Percentiles rank a stretch among this genome's conserved stretches.
Conservation (phyloP, 2,888 invertebrate species). For the Melinaea marsaeus region DNA sequence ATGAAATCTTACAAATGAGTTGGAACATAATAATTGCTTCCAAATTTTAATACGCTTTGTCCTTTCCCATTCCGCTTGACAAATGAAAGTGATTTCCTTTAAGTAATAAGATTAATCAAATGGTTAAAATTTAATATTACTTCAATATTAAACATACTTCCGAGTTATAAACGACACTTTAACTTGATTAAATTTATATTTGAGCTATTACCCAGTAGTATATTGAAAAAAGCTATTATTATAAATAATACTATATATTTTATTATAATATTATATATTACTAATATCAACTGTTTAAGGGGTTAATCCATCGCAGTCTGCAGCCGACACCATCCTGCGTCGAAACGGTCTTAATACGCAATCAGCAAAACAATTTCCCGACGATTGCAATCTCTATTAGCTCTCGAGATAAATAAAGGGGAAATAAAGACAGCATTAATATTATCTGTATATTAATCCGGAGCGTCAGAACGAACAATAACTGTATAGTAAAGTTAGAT, state of each 20-base stretch:
- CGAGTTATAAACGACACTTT: no score
- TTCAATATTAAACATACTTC: no score
- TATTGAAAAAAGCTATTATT: no score
- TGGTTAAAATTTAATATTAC: background rate
- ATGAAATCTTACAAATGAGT: conserved; percentile 10
- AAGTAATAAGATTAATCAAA: conserved; percentile 2
- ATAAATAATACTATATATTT: background rate
- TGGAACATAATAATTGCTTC: conserved; percentile 7
- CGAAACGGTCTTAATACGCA: conserved; percentile 50
- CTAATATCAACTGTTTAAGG: conserved; percentile 18
- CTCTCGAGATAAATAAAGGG: conserved; percentile 46
- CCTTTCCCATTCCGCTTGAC: background rate
- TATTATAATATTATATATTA: conserved; percentile 7
- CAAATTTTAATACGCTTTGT: conserved; percentile 10
- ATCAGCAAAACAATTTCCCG: conserved; percentile 59
- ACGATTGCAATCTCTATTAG: conserved; percentile 52
- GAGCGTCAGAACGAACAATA: conserved; percentile 51
- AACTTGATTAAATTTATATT: no score
- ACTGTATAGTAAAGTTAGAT: conserved; percentile 49
- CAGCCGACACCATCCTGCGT: conserved; percentile 25
- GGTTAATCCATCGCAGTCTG: conserved; percentile 21
- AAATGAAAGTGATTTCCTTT: conserved; percentile 1
- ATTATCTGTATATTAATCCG: conserved; percentile 57
- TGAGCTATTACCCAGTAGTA: no score
- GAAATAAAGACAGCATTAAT: conserved; percentile 46